Evolutionary conservation across 1,140 invertebrate species (phyloP).

Genomic region (Olivierus martensii): DNA sequence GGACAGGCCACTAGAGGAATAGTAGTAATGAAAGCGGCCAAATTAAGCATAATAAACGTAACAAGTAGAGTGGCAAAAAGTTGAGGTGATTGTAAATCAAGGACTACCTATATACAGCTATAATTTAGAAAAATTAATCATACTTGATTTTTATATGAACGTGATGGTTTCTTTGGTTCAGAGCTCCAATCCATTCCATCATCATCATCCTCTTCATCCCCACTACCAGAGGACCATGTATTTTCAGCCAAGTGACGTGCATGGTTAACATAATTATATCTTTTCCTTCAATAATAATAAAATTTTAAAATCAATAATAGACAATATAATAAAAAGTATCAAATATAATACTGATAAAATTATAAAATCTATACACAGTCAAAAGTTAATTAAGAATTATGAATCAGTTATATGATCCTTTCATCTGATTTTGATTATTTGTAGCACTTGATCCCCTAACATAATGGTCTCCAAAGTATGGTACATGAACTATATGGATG

Average conservation of each 20-base stretch:
- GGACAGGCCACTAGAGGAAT: too few relatives aligned
- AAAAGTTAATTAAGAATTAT: neutral
- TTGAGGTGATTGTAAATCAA: too few relatives aligned
- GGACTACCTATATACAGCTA: too few relatives aligned
- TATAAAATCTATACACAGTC: neutral
- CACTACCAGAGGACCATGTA: conserved; percentile 21
- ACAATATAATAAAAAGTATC: neutral
- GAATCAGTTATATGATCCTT: neutral
- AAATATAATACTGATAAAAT: neutral
- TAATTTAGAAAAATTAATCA: neutral
- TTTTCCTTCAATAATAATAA: conserved; percentile 14
- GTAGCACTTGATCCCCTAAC: too few relatives aligned
- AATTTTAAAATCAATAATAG: neutral
- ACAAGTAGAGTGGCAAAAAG: too few relatives aligned
- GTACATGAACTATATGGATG: too few relatives aligned
- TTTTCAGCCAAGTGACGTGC: conserved; percentile 26
- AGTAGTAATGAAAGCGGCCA: too few relatives aligned
- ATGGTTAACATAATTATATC: conserved; percentile 29
- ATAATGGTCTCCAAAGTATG: too few relatives aligned
- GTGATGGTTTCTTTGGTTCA: conserved; percentile 8
- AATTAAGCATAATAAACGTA: too few relatives aligned
- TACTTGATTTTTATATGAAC: conserved; percentile 16
- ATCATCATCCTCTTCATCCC: conserved; percentile 10
- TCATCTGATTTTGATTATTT: too few relatives aligned
- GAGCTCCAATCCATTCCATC: conserved; percentile 14